Base-by-base conservation (phyloP, 2,888 invertebrate species). In the Cataglyphis rosenhaueri region DNA sequence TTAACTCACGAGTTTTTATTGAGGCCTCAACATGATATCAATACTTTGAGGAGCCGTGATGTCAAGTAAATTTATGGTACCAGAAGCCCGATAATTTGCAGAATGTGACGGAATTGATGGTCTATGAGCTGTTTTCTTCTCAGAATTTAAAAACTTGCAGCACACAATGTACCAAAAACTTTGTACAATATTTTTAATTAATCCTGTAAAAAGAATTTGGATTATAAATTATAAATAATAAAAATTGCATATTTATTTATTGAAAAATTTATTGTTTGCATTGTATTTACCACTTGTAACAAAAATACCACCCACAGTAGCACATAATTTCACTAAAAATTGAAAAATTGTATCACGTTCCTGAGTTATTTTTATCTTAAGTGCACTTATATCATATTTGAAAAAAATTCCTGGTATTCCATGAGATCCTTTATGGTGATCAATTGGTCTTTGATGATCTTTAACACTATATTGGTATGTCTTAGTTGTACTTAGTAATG, bases 391-490 rank as follows among this genome's bases (percentile, higher is more conserved):
- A 92, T 99, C 99, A 94, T 99, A 99, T 94, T 99, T 99, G 91
- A 99, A 97, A 94, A 98, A 99, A 87, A 99, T 97, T 32, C 99
- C 99, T 0, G 99, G 98, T 29, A 98, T 97, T 0, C 99, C 99
- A 92, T 99, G 99, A 21, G 98, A 98, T 38, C 98, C 99, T 92
- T 96, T 96, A 41, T 95, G 95, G 79, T 96, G 96, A 91, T 96
- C 95, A 75, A 99, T 97, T 1, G 97, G 97, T 87, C 99, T 96
- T 90, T 97, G 96, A 92, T 98, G 95, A 92, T 98, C 98, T 91
- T 99, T 98, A 0, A 98, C 98, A 15, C 99, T 97, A 94, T 99
- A 99, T 94, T 99, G 99, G 93, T 97, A 99, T 0, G 99, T 97
- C 91, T 96, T 97, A 44, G 97, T 96, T 1, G 96, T 95, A 57